Percentiles rank a stretch among this genome's conserved stretches.
These are phyloP conservation scores for Sander vitreus DNA, from an alignment of 2,113 vertebrate species.

Conservation along the genomic window DNA sequence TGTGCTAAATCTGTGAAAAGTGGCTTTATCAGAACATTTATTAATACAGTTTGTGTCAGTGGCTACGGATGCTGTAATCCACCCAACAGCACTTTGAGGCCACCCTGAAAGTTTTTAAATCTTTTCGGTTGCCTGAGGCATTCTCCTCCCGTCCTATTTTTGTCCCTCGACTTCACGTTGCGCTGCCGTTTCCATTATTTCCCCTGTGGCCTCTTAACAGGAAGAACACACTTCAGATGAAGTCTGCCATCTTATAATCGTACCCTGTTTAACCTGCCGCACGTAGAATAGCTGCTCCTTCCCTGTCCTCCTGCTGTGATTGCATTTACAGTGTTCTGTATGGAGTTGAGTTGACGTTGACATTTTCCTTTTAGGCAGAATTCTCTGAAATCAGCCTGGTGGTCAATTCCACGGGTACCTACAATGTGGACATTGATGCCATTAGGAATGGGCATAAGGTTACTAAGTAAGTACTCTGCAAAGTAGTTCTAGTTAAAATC, in stretches of 20 bases:
- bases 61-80: not conserved
- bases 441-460: slow-evolving; percentile 89
- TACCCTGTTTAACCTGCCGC: not conserved
- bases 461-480: slow-evolving; percentile 83
- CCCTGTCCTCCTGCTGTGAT: not conserved
- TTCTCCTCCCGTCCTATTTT: slow-evolving; percentile 48
- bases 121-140: slow-evolving; percentile 12
- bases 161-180: slow-evolving; percentile 19
- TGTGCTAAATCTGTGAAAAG: not conserved
- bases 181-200: slow-evolving; percentile 24
- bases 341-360: slow-evolving; percentile 5
- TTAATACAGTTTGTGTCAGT: not conserved
- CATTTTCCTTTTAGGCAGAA: slow-evolving; percentile 85
- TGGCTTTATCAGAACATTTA: not conserved
- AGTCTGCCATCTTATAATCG: slow-evolving; percentile 2
- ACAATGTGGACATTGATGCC: slow-evolving; percentile 89
- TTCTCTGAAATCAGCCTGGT: slow-evolving; percentile 92
- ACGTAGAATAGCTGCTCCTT: not conserved
- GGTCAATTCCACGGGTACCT: slow-evolving; percentile 88
- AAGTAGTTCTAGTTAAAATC: not conserved
- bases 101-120: slow-evolving; percentile 10
- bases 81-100: not conserved
- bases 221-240: slow-evolving; percentile 10
- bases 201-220: slow-evolving; percentile 14
- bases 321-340: not conserved